phyloP scores from a whole-genome alignment of 2,888 invertebrate species.

The Ctena decussata region DNA sequence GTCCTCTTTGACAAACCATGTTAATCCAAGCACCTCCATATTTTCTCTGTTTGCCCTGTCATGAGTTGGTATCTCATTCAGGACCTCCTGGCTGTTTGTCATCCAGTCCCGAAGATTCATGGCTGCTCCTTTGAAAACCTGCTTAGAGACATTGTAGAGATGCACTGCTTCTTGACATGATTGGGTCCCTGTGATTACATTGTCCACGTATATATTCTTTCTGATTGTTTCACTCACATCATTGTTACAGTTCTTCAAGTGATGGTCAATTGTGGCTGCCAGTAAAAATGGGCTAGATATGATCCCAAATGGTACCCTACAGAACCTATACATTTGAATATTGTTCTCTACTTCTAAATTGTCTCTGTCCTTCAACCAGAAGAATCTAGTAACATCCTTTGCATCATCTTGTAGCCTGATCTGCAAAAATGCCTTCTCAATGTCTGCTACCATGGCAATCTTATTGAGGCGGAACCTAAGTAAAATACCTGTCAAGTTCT shows the following conservation, averaged over 20 bases:
- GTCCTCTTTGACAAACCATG: conserved; percentile 17
- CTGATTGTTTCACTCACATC: neutral
- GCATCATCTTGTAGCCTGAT: conserved; percentile 8
- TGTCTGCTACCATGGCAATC: conserved; percentile 28
- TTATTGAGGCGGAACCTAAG: conserved; percentile 26
- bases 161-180: neutral
- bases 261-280: conserved; percentile 13
- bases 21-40: conserved; percentile 1
- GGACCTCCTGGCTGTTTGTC: conserved; percentile 10
- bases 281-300: conserved; percentile 24
- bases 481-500: conserved; percentile 32
- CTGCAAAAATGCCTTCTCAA: conserved; percentile 34
- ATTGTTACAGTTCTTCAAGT: neutral
- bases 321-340: conserved; percentile 9
- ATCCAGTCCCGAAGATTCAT: conserved; percentile 29
- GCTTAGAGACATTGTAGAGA: neutral
- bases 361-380: conserved; percentile 22
- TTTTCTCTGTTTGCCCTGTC: neutral
- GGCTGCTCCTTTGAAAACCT: conserved; percentile 6
- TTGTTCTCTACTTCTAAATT: neutral
- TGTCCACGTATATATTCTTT: conserved; percentile 25
- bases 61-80: neutral
- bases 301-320: conserved; percentile 23
- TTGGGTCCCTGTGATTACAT: neutral
- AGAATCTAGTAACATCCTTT: conserved; percentile 32